A percentile compares a stretch with the other conserved stretches of the same genome.
Evolutionary conservation across 1,140 invertebrate genomes (phyloP).

Genomic region (Himalopsyche phryganea): DNA sequence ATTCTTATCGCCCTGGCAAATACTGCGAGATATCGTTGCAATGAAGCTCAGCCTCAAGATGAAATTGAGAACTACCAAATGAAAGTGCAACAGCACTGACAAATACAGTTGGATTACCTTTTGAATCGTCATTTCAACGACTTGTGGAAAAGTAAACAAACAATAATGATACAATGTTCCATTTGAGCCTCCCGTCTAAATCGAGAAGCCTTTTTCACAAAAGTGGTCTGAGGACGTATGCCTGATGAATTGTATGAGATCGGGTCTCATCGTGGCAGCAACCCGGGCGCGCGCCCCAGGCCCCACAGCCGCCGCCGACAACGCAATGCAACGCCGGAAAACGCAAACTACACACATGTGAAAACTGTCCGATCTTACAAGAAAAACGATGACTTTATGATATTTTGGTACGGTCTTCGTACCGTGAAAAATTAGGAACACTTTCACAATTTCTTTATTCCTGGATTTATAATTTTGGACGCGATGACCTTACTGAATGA

Average conservation of each 20-base stretch:
- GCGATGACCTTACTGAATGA: background rate
- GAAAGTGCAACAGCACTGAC: conserved; percentile 31
- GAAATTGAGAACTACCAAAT: conserved; percentile 23
- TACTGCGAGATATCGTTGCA: conserved; percentile 17
- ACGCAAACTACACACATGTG: conserved; percentile 30
- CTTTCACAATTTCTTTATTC: too few relatives aligned
- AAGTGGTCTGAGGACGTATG: conserved; percentile 54
- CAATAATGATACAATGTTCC: conserved; percentile 9
- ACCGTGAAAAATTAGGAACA: background rate
- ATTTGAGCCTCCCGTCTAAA: conserved; percentile 29
- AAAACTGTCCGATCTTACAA: conserved; percentile 17
- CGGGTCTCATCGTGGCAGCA: conserved; percentile 50
- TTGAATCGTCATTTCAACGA: conserved; percentile 23
- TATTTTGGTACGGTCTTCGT: background rate
- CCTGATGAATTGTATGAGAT: conserved; percentile 52
- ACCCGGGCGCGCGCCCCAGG: conserved; percentile 12
- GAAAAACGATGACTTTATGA: background rate
- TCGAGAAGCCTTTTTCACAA: conserved; percentile 52
- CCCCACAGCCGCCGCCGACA: conserved; percentile 20
- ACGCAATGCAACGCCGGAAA: conserved; percentile 18
- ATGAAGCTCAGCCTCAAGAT: conserved; percentile 25
- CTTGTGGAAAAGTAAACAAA: conserved; percentile 19
- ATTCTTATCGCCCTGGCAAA: conserved; percentile 16
- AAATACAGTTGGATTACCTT: conserved; percentile 27
- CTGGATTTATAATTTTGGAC: background rate